phyloP scores from a whole-genome alignment of 2,113 vertebrate genomes.

The Amblyopsis rosae region DNA sequence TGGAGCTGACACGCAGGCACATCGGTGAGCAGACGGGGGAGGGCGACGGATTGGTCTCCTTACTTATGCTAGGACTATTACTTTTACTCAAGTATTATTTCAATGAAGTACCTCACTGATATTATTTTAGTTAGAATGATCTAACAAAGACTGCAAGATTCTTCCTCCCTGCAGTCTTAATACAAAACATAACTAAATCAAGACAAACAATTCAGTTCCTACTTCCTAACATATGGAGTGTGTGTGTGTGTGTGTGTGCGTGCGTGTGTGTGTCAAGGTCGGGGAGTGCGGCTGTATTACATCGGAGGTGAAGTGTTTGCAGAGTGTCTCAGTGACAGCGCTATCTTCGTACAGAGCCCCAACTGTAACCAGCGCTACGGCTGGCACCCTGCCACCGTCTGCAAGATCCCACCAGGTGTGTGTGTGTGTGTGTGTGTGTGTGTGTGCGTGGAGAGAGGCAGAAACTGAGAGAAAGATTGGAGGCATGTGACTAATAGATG shows the following conservation, averaged over 20 bases:
- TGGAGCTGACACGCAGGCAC: constrained; percentile 93
- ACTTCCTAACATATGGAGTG: not conserved
- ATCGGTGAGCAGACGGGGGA: constrained; percentile 79
- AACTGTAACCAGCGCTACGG: constrained; percentile 99
- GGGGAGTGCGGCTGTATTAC: constrained; percentile 96
- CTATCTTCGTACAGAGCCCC: constrained; percentile 98
- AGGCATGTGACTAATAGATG: too few species aligned
- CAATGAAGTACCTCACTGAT: too few species aligned
- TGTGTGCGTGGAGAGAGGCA: not conserved
- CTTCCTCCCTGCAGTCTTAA: too few species aligned
- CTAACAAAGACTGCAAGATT: too few species aligned
- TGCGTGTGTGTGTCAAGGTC: constrained; percentile 73
- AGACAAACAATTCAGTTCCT: too few species aligned
- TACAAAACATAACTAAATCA: too few species aligned
- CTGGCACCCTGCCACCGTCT: constrained; percentile 97
- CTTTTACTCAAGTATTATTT: too few species aligned
- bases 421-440: constrained; percentile 55
- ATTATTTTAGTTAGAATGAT: too few species aligned
- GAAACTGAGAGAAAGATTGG: not conserved
- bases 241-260: not conserved
- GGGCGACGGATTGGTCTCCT: not conserved
- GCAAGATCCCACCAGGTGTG: constrained; percentile 98
- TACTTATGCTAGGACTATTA: too few species aligned
- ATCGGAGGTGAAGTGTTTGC: constrained; percentile 98
- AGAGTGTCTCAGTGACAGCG: constrained; percentile 97